Evolutionary conservation across 2,113 vertebrate genomes (phyloP).

Genomic region (Siphamia tubifer): DNA sequence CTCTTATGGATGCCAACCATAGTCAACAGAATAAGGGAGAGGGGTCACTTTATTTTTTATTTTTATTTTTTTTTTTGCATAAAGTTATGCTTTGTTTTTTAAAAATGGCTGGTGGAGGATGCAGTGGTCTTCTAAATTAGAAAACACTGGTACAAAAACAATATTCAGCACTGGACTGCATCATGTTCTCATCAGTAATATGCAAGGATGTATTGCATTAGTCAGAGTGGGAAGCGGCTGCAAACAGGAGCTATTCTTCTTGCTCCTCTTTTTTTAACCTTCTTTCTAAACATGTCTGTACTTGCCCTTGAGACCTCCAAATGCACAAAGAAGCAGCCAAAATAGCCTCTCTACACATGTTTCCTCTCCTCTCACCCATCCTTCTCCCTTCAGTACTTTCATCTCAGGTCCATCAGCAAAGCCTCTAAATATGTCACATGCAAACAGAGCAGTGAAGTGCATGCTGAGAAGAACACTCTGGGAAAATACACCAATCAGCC

Average conservation of each 20-base stretch:
- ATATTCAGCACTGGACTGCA: no score
- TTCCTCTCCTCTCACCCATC: background rate
- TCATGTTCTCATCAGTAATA: no score
- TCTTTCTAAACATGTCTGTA: conserved; percentile 45
- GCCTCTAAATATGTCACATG: background rate
- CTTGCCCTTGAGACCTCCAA: conserved; percentile 44
- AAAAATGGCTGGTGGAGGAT: no score
- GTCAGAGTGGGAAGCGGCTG: background rate
- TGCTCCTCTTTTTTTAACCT: conserved; percentile 21
- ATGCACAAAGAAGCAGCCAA: conserved; percentile 30
- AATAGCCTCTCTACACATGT: conserved; percentile 15
- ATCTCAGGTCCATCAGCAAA: background rate
- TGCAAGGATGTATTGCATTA: background rate
- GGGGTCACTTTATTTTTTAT: no score
- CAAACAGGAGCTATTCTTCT: background rate
- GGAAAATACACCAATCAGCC: background rate
- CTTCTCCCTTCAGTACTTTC: background rate
- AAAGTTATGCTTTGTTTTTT: no score
- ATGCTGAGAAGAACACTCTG: background rate
- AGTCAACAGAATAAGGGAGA: no score
- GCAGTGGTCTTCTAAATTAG: no score
- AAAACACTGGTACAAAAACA: no score
- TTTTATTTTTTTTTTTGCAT: no score
- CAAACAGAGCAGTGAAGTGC: background rate
- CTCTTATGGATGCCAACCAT: no score